These are phyloP conservation scores for Micrasema minimum DNA, from an alignment of 1,140 invertebrate species.

Conservation along the genomic window DNA sequence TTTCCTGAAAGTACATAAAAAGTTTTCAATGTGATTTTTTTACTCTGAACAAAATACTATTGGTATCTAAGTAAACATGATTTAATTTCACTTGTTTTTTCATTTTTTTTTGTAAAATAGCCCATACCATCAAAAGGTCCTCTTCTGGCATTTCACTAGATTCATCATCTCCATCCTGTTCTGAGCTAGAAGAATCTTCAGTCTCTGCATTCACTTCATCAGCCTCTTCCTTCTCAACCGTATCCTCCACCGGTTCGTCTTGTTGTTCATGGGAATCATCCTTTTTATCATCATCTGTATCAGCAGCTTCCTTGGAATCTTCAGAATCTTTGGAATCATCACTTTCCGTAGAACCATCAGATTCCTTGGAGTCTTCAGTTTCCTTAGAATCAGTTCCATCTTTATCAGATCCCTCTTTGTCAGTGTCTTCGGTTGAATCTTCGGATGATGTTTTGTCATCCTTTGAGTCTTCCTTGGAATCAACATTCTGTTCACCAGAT, in stretches of 20 bases:
- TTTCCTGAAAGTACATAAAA: slow-evolving; percentile 68
- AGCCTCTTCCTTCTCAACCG: slow-evolving; percentile 38
- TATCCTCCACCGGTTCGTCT: slow-evolving; percentile 46
- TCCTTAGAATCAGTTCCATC: slow-evolving; percentile 44
- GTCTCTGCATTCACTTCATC: slow-evolving; percentile 20
- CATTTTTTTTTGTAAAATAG: too few species aligned
- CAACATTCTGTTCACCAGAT: slow-evolving; percentile 54
- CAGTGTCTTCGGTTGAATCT: slow-evolving; percentile 50
- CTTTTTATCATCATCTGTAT: slow-evolving; percentile 47
- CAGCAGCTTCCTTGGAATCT: slow-evolving; percentile 46
- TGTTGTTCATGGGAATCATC: slow-evolving; percentile 39
- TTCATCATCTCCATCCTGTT: slow-evolving; percentile 54
- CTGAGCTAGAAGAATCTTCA: slow-evolving; percentile 42
- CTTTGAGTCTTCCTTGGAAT: slow-evolving; percentile 50
- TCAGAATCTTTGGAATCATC: slow-evolving; percentile 54
- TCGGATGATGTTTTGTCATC: slow-evolving; percentile 52
- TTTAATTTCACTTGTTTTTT: too few species aligned
- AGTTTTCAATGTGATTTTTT: too few species aligned
- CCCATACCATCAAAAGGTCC: slow-evolving; percentile 67
- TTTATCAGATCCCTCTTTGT: slow-evolving; percentile 51
- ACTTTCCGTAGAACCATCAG: slow-evolving; percentile 43
- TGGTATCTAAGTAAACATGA: too few species aligned
- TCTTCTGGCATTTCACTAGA: slow-evolving; percentile 67
- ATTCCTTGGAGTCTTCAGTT: slow-evolving; percentile 51
- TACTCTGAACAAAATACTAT: too few species aligned